Base-by-base conservation (phyloP, 2,888 invertebrate genomes). In the Tortricodes alternella region DNA sequence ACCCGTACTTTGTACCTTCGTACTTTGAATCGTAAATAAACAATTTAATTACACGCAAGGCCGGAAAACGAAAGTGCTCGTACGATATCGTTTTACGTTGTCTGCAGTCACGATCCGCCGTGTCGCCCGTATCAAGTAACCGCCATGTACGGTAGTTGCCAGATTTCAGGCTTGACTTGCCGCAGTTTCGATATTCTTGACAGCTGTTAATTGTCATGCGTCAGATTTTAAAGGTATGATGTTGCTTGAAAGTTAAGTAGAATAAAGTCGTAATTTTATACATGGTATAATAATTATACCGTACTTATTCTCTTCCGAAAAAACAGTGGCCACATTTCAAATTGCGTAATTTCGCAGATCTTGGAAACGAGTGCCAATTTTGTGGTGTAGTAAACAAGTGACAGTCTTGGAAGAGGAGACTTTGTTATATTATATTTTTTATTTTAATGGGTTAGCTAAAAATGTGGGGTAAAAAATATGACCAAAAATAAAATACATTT, bases 41-140 rank as follows among this genome's bases (percentile, higher is more conserved):
- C n/a, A n/a, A n/a, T n/a, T n/a, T n/a, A n/a, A 41, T 35, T 49
- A 44, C 18, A 50, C 32, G 44, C 56, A 50, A 56, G 56, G 56
- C 35, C 50, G 56, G 34, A 21, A 52, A 58, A 58, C 58, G 53
- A 61, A 61, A 61, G 57, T 61, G 48, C 32, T 49, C 46, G 43
- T 53, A 53, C 53, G 29, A 53, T 61, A 61, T 59, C 59, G 59
- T 58, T 60, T 61, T 57, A 46, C 53, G 27, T 39, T 19, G 44
- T 27, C 53, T 39, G 50, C 58, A 52, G 52, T 62, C 53, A 60
- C 60, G 59, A 59, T 48, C 46, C 49, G 62, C 58, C 66, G 70
- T 73, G 74, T 66, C 66, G 37, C 48, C 9, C 35, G 62, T 71
- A 68, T 76, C 68, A 49, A 55, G 67, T 77, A 73, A 64, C 76